These are phyloP conservation scores for Chaetops frenatus DNA, from an alignment of 2,113 vertebrate genomes.

Conservation along the genomic window DNA sequence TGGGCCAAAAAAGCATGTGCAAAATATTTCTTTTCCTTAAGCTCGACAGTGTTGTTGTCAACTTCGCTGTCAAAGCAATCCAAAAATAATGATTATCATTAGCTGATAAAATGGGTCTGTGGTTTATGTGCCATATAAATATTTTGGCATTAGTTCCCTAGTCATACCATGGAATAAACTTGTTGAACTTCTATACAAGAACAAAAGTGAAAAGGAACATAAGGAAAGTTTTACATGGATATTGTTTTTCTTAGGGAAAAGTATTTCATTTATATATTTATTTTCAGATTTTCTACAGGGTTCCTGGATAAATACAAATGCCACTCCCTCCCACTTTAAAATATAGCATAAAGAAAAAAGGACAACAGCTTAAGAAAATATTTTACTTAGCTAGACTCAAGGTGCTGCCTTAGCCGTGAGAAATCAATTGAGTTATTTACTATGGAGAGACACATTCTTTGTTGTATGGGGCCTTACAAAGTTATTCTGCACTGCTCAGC, in stretches of 20 bases:
- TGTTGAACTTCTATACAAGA: neutral
- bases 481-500: neutral
- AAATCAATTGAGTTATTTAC: neutral
- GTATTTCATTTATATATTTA: neutral
- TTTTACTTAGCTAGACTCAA: neutral
- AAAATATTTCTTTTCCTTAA: neutral
- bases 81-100: neutral
- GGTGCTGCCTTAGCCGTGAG: neutral
- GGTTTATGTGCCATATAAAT: neutral
- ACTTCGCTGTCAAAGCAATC: neutral
- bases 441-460: neutral
- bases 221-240: neutral
- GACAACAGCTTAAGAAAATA: neutral
- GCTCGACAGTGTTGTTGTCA: neutral
- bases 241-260: neutral
- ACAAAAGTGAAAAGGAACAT: neutral
- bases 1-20: neutral
- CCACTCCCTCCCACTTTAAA: neutral
- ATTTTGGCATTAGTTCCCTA: neutral
- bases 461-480: neutral
- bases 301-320: neutral
- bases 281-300: neutral
- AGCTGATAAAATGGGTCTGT: neutral
- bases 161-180: neutral
- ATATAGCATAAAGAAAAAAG: neutral